These are phyloP conservation scores for Desmodus rotundus DNA, from an alignment of 2,113 vertebrate species.

Conservation along the genomic window DNA sequence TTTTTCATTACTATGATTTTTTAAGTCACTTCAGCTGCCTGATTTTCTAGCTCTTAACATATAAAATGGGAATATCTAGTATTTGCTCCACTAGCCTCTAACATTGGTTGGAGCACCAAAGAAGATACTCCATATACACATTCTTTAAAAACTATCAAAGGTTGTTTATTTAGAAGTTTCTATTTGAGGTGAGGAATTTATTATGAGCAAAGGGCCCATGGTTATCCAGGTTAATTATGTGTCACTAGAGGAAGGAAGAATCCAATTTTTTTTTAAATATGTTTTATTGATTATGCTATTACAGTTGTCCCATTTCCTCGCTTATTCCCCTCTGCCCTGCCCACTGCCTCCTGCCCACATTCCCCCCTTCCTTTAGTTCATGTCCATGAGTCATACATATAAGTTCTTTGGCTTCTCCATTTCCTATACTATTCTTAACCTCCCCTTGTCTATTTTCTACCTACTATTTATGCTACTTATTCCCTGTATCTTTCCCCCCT, in stretches of 20 bases:
- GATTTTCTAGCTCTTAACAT: background rate
- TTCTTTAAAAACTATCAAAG: background rate
- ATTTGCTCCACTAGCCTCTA: background rate
- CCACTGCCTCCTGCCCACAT: too few species aligned
- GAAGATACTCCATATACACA: background rate
- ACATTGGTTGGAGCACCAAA: background rate
- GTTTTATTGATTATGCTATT: too few species aligned
- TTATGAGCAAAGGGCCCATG: background rate
- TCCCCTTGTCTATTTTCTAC: too few species aligned
- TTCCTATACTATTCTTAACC: too few species aligned
- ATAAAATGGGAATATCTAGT: background rate
- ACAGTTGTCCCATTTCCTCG: too few species aligned
- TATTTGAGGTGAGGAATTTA: background rate
- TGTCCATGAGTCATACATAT: too few species aligned
- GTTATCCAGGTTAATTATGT: conserved; percentile 37
- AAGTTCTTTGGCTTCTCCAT: too few species aligned
- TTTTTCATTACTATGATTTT: background rate
- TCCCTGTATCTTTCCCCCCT: too few species aligned
- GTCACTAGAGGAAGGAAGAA: background rate
- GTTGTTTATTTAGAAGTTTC: background rate
- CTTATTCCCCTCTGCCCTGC: too few species aligned
- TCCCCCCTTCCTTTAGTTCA: too few species aligned
- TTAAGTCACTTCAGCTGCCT: background rate
- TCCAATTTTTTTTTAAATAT: background rate
- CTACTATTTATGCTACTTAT: too few species aligned